phyloP scores from a whole-genome alignment of 2,888 invertebrate genomes.

The Erannis defoliaria region DNA sequence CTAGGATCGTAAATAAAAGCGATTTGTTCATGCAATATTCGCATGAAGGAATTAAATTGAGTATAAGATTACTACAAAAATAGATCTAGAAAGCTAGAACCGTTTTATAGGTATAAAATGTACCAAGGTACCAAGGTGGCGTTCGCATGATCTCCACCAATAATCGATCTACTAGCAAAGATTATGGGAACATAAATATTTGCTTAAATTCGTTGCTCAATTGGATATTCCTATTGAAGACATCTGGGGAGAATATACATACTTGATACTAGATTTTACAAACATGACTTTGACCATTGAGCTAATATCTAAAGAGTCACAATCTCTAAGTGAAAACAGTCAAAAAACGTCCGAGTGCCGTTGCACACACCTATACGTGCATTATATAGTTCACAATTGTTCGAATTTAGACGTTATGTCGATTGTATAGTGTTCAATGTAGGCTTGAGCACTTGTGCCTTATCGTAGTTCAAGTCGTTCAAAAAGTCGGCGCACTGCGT shows the following conservation, averaged over 20 bases:
- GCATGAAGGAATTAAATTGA: neutral
- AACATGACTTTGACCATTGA: too few relatives aligned
- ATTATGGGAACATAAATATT: slow-evolving; percentile 2
- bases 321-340: neutral
- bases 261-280: neutral
- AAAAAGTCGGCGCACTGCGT: too few relatives aligned
- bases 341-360: too few relatives aligned
- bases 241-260: slow-evolving; percentile 4
- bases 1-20: neutral
- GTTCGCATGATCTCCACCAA: neutral
- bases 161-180: neutral
- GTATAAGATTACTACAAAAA: slow-evolving; percentile 1
- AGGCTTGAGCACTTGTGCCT: too few relatives aligned
- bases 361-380: too few relatives aligned
- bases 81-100: slow-evolving; percentile 3
- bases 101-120: neutral
- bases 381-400: too few relatives aligned
- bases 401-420: too few relatives aligned
- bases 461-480: too few relatives aligned
- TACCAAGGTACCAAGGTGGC: neutral
- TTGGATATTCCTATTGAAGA: slow-evolving; percentile 16
- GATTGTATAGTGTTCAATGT: too few relatives aligned
- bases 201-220: slow-evolving; percentile 35
- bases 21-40: slow-evolving; percentile 1
- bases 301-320: neutral